Evolutionary conservation across 2,113 vertebrate genomes (phyloP).

Genomic region (Silurus glanis): DNA sequence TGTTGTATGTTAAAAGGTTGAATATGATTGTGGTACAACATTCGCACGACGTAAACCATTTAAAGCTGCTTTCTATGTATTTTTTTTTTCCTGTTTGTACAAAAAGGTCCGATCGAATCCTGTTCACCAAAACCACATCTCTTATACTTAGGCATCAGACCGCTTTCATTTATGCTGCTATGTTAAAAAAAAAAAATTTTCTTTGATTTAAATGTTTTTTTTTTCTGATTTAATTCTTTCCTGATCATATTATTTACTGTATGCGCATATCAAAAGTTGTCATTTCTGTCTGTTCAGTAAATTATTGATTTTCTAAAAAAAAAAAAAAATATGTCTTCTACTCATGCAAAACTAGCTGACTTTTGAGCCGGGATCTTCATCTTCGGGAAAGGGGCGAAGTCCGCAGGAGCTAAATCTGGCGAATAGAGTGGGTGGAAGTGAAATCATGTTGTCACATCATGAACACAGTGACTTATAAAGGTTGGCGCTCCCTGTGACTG

Average conservation of each 20-base stretch:
- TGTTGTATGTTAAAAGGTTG: conserved; percentile 36
- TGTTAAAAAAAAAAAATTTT: background rate
- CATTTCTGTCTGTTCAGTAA: conserved; percentile 36
- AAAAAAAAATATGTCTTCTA: background rate
- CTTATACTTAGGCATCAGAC: conserved; percentile 2
- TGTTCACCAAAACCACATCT: conserved; percentile 17
- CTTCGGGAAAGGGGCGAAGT: too few relatives aligned
- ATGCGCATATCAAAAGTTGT: conserved; percentile 18
- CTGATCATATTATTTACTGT: conserved; percentile 1
- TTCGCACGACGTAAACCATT: conserved; percentile 51
- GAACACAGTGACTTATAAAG: too few relatives aligned
- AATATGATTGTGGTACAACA: conserved; percentile 29
- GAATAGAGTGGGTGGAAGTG: too few relatives aligned
- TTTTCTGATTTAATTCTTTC: background rate
- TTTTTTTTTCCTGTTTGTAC: conserved; percentile 26
- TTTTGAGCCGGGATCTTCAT: too few relatives aligned
- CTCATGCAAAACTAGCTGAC: background rate
- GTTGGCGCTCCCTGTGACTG: too few relatives aligned
- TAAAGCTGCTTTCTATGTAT: conserved; percentile 45
- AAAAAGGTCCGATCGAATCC: conserved; percentile 13
- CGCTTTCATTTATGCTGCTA: conserved; percentile 16
- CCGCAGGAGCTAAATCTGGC: too few relatives aligned
- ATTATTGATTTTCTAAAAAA: conserved; percentile 32
- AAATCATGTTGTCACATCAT: too few relatives aligned
- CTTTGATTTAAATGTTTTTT: background rate